Evolutionary conservation across 2,888 invertebrate species (phyloP), one percentile per base, ranked within the genome.

Genomic region (Orthosia incerta): DNA sequence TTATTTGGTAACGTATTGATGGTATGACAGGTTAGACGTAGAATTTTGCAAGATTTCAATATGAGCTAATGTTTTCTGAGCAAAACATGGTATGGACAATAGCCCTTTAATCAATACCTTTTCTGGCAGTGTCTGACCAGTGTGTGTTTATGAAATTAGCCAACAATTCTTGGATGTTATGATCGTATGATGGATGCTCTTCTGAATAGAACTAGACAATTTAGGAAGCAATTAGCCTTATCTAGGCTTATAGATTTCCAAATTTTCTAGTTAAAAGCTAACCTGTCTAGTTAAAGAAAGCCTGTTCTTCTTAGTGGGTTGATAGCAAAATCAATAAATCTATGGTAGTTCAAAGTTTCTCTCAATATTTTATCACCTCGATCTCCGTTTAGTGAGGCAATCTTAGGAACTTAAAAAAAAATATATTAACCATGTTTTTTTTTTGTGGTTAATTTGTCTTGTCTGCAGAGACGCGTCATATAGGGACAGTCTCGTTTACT

Each of bases 1-100:
- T 83, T 68, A 79, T 83, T 68, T 67, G 48, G 59, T 57, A 82
- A 80, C 48, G 1, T 26, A 61, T 57, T 60, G 56, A 67, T 56
- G 20, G 12, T 18, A 13, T 46, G 76, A 64, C 64, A 61, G 45
- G 18, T 71, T 67, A 4, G 45, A 64, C 31, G 59, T 67, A 45
- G 9, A 48, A 16, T 67, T 56, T 50, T 67, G 63, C 23, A 82
- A 71, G 63, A 55, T 51, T 51, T 18, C 13, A 46, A 13, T 65
- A 53, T 65, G 48, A 64, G 20, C 20, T 53, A 61, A 76, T 57
- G 45, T 71, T 26, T 56, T 46, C 13, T 48, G 26, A 31, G 45
- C 20, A 39, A 31, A 18, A 50, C 18, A 74, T 23, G 13, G 15
- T n/a, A 65, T 7, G 31, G 31, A 31, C 80, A 76, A 62, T 65